A percentile compares a stretch with the other conserved stretches of the same genome.
These are phyloP conservation scores for Bugula neritina DNA, from an alignment of 2,888 invertebrate genomes.

Conservation along the genomic window DNA sequence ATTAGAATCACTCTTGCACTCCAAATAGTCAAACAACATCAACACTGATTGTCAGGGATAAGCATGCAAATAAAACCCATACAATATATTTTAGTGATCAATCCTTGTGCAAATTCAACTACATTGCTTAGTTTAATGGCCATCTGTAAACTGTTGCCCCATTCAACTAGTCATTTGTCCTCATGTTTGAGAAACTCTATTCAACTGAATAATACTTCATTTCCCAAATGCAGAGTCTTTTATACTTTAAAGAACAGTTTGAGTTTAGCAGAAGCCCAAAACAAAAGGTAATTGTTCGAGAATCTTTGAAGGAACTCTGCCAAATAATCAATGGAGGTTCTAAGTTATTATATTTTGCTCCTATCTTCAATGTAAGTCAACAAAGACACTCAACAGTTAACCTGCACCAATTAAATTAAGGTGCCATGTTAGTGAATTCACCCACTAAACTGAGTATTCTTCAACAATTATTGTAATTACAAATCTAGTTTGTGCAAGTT, in stretches of 20 bases:
- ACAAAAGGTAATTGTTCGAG: not conserved
- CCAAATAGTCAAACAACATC: not conserved
- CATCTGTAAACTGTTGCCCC: not conserved
- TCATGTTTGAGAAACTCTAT: not conserved
- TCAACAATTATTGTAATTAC: too few species aligned
- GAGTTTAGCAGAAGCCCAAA: not conserved
- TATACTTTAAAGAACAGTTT: not conserved
- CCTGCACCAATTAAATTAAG: too few species aligned
- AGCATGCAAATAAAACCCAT: not conserved
- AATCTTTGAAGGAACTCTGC: not conserved
- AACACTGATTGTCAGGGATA: not conserved
- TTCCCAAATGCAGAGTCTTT: not conserved
- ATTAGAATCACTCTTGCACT: not conserved
- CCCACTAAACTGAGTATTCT: too few species aligned
- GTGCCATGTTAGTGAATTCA: too few species aligned
- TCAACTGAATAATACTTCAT: not conserved
- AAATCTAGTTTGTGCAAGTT: too few species aligned
- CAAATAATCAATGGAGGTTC: constrained; percentile 12
- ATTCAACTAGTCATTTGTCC: not conserved
- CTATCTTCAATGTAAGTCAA: not conserved
- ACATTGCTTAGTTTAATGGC: not conserved
- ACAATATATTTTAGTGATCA: not conserved
- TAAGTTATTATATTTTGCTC: not conserved
- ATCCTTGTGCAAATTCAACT: not conserved
- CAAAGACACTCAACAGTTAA: not conserved